phyloP scores from a whole-genome alignment of 2,888 invertebrate genomes.

The Synanthedon formicaeformis region DNA sequence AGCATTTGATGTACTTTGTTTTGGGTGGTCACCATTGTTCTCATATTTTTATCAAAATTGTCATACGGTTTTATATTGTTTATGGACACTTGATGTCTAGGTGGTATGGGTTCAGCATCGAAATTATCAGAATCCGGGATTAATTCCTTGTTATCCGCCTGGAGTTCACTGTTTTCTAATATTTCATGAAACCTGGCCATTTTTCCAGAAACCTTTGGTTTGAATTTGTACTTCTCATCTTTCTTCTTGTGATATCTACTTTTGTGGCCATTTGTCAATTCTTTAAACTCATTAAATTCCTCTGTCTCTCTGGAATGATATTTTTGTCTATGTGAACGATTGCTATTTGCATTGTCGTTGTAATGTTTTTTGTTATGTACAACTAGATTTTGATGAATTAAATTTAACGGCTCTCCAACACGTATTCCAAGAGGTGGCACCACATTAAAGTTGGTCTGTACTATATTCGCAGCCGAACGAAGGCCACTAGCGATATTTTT shows the following conservation, averaged over 20 bases:
- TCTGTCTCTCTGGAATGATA: too few relatives aligned
- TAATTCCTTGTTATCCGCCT: neutral
- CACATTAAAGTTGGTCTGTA: slow-evolving; percentile 47
- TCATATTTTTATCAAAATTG: slow-evolving; percentile 41
- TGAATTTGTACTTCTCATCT: too few relatives aligned
- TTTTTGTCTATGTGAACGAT: too few relatives aligned
- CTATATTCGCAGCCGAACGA: slow-evolving; percentile 10
- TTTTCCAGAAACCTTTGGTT: neutral
- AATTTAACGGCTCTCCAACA: slow-evolving; percentile 22
- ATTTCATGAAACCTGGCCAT: slow-evolving; percentile 32
- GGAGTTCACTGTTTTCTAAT: slow-evolving; percentile 18
- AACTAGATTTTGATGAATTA: slow-evolving; percentile 40
- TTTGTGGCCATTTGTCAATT: neutral
- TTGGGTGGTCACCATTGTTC: slow-evolving; percentile 46
- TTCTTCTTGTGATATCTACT: neutral
- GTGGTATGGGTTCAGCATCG: slow-evolving; percentile 17
- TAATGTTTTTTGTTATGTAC: slow-evolving; percentile 8
- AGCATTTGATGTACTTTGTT: slow-evolving; percentile 55
- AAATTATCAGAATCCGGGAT: neutral
- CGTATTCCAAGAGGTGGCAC: slow-evolving; percentile 41
- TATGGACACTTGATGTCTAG: slow-evolving; percentile 37
- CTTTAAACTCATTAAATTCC: neutral
- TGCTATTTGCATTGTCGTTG: too few relatives aligned
- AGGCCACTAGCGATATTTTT: too few relatives aligned
- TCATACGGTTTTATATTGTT: slow-evolving; percentile 7